Base-by-base conservation (phyloP, 2,797 vertebrate genomes). In the Rhinichthys osculus region DNA sequence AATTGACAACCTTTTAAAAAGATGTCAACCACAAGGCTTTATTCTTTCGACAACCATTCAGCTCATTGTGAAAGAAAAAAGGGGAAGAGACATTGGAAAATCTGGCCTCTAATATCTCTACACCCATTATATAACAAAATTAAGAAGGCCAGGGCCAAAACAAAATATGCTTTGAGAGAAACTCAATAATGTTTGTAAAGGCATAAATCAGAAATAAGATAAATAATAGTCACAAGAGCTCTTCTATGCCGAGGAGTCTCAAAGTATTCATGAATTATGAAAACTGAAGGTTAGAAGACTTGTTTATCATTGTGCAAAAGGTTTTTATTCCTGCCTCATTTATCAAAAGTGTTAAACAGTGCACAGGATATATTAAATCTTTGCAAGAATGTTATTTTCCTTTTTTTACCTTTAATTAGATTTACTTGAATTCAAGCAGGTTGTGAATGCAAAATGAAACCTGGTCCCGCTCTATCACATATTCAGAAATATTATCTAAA, bases 71-170 rank as follows among this genome's bases (percentile, higher is more conserved):
- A 54, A 54, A 23, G 0, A 52, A 73, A 73, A n/a, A 42, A 62
- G 9, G 52, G 2, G 6, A 27, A 27, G 3, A 44, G 5, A 16
- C 14, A 35, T 50, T 64, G 19, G 5, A 16, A 64, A 42, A 47
- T 73, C 81, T 82, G n/a, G 16, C 10, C 38, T 82, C 4, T 9
- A 33, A 83, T 27, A 83, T 76, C 30, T 38, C 42, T 47, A 76
- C 81, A 66, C 54, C 82, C 21, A 27, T 76, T 83, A 30, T 52
- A 67, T 67, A 83, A 67, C 21, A 66, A 52, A 76, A 62, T 7
- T 19, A 50, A 44, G 38, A 11, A 21, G 33, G 72, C 10, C 40
- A 23, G 59, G 57, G 17, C 33, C 72, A 52, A 17, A 76, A 67
- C 72, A 76, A 64, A 8, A 74, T 17, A 14, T 73, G 16, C 27